Evolutionary conservation across 2,888 invertebrate species (phyloP), one percentile per base, ranked within the genome.

Genomic region (Geotrupes spiniger): DNA sequence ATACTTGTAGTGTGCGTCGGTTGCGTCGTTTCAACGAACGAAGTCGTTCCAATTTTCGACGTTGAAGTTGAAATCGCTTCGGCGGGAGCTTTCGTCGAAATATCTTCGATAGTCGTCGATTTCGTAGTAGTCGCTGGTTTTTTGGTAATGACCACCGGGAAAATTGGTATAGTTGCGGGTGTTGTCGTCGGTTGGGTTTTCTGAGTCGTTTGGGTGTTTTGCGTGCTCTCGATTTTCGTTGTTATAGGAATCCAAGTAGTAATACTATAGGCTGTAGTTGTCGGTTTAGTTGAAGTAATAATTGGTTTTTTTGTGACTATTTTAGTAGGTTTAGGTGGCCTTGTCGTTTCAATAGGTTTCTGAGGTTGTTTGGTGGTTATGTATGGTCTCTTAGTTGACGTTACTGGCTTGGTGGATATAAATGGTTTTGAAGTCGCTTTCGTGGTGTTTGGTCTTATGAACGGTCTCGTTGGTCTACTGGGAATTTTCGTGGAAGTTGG

Each of bases 1-100:
- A 62, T 53, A 45, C 64, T 50, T 42, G 63, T 61, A 51, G 63
- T 64, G 21, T 64, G 61, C 12, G 62, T 49, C 42, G 55, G 56
- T 58, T 49, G 56, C 33, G 27, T 50, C 17, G 46, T 50, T 11
- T 50, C 48, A n/a, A n/a, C n/a, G n/a, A n/a, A n/a, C n/a, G n/a
- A n/a, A 1, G 10, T 54, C 5, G 58, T 57, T 36, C 63, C 55
- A 48, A 57, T 21, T 21, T 3, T 21, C 4, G 21, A 21, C 3
- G 6, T 21, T 4, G 21, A 6, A 21, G 6, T 6, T 21, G 21
- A 21, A 21, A 4, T 21, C 6, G 3, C 21, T 21, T 21, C 17
- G 39, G 44, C 36, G 44, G 51, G 40, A 39, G 50, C 44, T 41
- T 47, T 27, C 15, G 60, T 52, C 3, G 21, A 21, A 21, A 21